These are phyloP conservation scores for Palaemon carinicauda DNA, from an alignment of 1,140 invertebrate genomes.

Conservation along the genomic window DNA sequence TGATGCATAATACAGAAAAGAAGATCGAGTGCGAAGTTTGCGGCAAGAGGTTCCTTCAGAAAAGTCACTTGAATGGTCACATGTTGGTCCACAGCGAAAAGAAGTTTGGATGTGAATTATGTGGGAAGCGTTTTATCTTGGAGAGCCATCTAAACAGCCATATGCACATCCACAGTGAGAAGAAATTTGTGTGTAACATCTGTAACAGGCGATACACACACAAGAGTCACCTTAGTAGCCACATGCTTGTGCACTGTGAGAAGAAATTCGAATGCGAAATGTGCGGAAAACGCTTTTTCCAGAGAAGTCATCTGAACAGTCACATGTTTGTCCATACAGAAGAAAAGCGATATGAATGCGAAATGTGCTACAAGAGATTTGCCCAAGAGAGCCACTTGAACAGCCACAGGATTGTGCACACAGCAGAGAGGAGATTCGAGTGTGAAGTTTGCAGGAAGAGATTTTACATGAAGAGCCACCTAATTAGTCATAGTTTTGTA, in stretches of 20 bases:
- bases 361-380: conserved; percentile 30
- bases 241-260: conserved; percentile 83
- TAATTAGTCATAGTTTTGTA: conserved; percentile 34
- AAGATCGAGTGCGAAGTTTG: conserved; percentile 60
- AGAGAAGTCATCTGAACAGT: conserved; percentile 90
- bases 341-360: conserved; percentile 40
- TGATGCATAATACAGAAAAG: conserved; percentile 81
- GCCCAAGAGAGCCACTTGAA: conserved; percentile 33
- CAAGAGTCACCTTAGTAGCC: conserved; percentile 90
- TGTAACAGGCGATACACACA: conserved; percentile 90
- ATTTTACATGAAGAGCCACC: conserved; percentile 33
- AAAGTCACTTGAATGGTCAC: conserved; percentile 53
- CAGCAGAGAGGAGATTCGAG: conserved; percentile 82
- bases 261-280: conserved; percentile 89
- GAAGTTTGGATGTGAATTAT: conserved; percentile 72
- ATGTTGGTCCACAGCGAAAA: conserved; percentile 44
- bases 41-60: conserved; percentile 63
- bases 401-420: conserved; percentile 67
- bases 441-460: conserved; percentile 88
- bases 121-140: conserved; percentile 86
- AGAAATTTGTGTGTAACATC: conserved; percentile 79
- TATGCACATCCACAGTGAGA: conserved; percentile 72
- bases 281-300: conserved; percentile 88
- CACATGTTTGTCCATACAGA: conserved; percentile 89
- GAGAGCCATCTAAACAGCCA: conserved; percentile 73